These are phyloP conservation scores for Prionace glauca DNA, from an alignment of 2,797 vertebrate species.

Conservation along the genomic window DNA sequence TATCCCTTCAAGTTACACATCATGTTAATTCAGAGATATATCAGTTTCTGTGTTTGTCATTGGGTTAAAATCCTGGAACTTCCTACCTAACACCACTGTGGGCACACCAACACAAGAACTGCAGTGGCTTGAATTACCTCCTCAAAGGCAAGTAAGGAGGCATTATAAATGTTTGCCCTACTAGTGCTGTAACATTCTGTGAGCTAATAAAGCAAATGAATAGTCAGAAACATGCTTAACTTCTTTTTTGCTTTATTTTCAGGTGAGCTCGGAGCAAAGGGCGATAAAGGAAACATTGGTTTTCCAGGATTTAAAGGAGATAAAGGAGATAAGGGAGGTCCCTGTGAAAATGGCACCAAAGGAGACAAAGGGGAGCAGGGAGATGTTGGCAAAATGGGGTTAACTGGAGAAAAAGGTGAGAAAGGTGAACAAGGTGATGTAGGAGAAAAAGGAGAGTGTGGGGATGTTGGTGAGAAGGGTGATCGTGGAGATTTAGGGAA, in stretches of 20 bases:
- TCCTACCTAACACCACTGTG: no score
- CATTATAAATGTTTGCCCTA: not conserved
- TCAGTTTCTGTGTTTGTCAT: not conserved
- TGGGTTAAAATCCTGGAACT: not conserved
- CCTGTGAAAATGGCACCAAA: constrained; percentile 73
- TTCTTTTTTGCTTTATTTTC: constrained; percentile 42
- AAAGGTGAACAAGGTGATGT: constrained; percentile 74
- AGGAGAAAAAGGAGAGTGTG: constrained; percentile 76
- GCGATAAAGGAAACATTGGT: constrained; percentile 73
- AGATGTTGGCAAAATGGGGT: constrained; percentile 61
- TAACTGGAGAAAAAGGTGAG: constrained; percentile 60
- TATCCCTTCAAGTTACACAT: not conserved
- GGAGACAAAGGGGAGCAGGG: constrained; percentile 82
- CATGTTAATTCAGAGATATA: not conserved
- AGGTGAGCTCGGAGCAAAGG: constrained; percentile 82
- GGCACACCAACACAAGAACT: not conserved
- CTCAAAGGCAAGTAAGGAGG: not conserved
- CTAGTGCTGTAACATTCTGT: not conserved
- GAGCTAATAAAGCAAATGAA: not conserved
- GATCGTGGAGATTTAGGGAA: constrained; percentile 75
- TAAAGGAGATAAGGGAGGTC: constrained; percentile 74
- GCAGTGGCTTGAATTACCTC: not conserved
- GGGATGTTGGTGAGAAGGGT: constrained; percentile 70
- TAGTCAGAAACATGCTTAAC: not conserved
- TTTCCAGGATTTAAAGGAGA: constrained; percentile 69